A percentile compares a stretch with the other conserved stretches of the same genome.
Conservation (phyloP, 64 coral and sea anemone species). For the Porites australiensis region DNA sequence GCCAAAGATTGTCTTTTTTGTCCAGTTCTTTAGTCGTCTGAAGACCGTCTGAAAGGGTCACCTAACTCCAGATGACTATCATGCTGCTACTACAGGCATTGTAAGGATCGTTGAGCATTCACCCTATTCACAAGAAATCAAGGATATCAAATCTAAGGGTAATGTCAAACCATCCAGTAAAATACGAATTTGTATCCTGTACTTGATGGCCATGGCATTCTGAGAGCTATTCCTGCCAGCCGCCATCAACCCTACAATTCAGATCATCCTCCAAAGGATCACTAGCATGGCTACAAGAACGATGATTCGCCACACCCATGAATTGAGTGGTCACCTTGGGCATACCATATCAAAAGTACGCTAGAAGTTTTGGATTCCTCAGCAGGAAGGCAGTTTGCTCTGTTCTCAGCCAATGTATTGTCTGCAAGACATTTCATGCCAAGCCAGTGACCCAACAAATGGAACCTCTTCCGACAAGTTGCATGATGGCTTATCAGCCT, state of each 20-base stretch:
- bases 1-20: no score
- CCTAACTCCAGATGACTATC: conserved; percentile 37
- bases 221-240: conserved; percentile 34
- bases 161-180: conserved; percentile 22
- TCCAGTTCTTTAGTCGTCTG: neutral
- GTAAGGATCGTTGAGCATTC: conserved; percentile 20
- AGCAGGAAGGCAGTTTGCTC: conserved; percentile 16
- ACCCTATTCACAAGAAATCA: conserved; percentile 4
- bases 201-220: conserved; percentile 26
- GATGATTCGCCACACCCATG: conserved; percentile 36
- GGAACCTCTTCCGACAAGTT: conserved; percentile 39
- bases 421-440: conserved; percentile 41
- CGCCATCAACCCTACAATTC: neutral
- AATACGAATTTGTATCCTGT: conserved; percentile 33
- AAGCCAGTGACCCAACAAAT: conserved; percentile 54
- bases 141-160: conserved; percentile 19
- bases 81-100: conserved; percentile 39
- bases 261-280: conserved; percentile 37
- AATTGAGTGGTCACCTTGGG: conserved; percentile 48
- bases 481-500: conserved; percentile 27
- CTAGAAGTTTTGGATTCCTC: conserved; percentile 58
- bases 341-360: conserved; percentile 41
- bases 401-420: conserved; percentile 24
- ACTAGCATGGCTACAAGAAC: neutral
- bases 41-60: neutral